Evolutionary conservation across 2,888 invertebrate genomes (phyloP).

Genomic region (Thera obeliscata): DNA sequence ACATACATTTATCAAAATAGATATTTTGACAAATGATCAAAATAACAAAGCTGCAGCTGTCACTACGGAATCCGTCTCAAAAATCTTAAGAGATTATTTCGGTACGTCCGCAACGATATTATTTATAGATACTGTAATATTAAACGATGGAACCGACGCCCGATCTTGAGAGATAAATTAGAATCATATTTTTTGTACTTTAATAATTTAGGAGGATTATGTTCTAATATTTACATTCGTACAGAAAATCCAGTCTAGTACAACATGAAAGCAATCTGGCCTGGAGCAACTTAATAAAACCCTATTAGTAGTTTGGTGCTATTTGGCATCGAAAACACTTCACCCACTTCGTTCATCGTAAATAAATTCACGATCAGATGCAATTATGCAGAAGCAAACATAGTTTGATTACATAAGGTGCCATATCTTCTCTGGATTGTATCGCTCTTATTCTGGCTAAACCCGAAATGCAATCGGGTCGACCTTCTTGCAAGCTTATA

Average conservation of each 20-base stretch:
- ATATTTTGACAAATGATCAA: slow-evolving; percentile 36
- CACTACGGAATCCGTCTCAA: slow-evolving; percentile 34
- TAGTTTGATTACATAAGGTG: too few relatives aligned
- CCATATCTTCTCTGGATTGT: neutral
- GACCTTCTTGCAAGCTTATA: slow-evolving; percentile 66
- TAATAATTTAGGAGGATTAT: too few relatives aligned
- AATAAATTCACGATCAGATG: too few relatives aligned
- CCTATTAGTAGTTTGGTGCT: too few relatives aligned
- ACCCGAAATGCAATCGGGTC: slow-evolving; percentile 58
- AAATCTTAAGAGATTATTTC: slow-evolving; percentile 38
- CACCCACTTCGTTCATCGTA: too few relatives aligned
- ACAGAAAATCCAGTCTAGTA: too few relatives aligned
- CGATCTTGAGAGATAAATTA: slow-evolving; percentile 10
- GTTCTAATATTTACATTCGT: too few relatives aligned
- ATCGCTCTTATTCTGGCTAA: slow-evolving; percentile 40
- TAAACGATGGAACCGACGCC: slow-evolving; percentile 28
- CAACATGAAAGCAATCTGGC: too few relatives aligned
- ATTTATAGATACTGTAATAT: slow-evolving; percentile 31
- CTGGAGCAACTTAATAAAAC: too few relatives aligned
- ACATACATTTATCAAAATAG: slow-evolving; percentile 28
- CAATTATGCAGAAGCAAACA: too few relatives aligned
- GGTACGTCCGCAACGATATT: slow-evolving; percentile 35
- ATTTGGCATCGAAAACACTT: too few relatives aligned
- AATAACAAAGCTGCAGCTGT: slow-evolving; percentile 40
- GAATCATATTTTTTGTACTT: slow-evolving; percentile 1